Conservation (phyloP, 2,113 vertebrate genomes). For the Poecilia latipinna region DNA sequence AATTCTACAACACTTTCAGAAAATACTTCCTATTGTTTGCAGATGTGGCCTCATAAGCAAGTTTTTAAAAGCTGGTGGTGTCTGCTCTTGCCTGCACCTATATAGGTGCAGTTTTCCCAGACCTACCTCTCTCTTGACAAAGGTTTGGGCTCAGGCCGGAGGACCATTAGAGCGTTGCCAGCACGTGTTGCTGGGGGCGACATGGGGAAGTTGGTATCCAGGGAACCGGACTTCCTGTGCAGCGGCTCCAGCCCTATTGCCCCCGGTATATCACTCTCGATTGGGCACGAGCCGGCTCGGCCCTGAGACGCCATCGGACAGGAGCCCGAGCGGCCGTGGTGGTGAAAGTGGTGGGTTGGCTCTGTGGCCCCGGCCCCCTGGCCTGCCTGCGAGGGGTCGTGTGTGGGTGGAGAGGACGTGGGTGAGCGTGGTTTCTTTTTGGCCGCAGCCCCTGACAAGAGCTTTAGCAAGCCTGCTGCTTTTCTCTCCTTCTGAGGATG, state of each 20-base stretch:
- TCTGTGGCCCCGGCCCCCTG: slow-evolving; percentile 84
- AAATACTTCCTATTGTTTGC: slow-evolving; percentile 2
- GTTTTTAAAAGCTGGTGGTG: background rate
- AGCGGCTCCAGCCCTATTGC: slow-evolving; percentile 93
- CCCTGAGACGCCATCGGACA: slow-evolving; percentile 87
- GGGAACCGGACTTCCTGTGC: slow-evolving; percentile 95
- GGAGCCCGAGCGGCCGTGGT: slow-evolving; percentile 89
- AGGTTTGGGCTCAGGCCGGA: slow-evolving; percentile 91
- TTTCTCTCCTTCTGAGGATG: slow-evolving; percentile 93
- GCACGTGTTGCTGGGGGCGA: slow-evolving; percentile 88
- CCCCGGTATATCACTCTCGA: slow-evolving; percentile 95
- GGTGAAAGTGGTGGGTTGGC: slow-evolving; percentile 70
- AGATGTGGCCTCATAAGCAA: background rate
- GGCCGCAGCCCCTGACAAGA: slow-evolving; percentile 91
- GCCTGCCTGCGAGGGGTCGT: slow-evolving; percentile 75
- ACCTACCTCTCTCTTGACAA: slow-evolving; percentile 92
- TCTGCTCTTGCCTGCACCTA: slow-evolving; percentile 5
- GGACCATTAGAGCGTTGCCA: slow-evolving; percentile 85
- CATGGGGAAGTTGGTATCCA: slow-evolving; percentile 94
- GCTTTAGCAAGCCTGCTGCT: slow-evolving; percentile 91
- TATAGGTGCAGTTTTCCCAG: background rate
- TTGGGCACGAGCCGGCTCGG: slow-evolving; percentile 92
- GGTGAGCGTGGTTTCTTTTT: slow-evolving; percentile 96
- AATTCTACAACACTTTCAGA: background rate
- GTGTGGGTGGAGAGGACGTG: slow-evolving; percentile 90